Conservation (phyloP, 2,113 vertebrate genomes). For the Calidris pugnax region DNA sequence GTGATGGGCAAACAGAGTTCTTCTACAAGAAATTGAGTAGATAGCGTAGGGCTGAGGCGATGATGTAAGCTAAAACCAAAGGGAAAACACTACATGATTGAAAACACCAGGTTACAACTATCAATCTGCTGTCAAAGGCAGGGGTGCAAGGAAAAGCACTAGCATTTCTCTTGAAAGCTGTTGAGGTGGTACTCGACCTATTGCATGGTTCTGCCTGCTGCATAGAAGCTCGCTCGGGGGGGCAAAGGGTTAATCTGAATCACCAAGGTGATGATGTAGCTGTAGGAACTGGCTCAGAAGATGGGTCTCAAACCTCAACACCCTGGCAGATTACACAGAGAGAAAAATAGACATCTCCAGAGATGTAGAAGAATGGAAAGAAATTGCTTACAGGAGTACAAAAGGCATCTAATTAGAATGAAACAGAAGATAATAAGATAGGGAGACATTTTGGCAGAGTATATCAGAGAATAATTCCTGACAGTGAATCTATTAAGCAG, state of each 20-base stretch:
- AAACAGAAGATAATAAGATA: neutral
- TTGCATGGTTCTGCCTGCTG: neutral
- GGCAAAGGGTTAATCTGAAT: constrained; percentile 2
- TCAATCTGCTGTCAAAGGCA: neutral
- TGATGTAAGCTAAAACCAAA: neutral
- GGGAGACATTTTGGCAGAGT: neutral
- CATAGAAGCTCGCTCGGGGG: neutral
- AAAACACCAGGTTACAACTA: neutral
- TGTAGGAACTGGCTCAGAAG: neutral
- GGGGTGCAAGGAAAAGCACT: rapidly evolving
- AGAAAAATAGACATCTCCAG: neutral
- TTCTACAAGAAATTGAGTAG: neutral
- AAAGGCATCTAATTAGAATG: constrained; percentile 7
- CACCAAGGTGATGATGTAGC: constrained; percentile 14
- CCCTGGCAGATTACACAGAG: neutral
- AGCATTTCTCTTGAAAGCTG: neutral
- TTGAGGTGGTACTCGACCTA: rapidly evolving
- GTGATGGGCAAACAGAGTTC: neutral
- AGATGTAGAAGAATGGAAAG: neutral
- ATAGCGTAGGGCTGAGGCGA: neutral
- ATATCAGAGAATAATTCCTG: neutral
- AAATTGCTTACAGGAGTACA: constrained; percentile 25
- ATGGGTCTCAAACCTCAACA: constrained; percentile 9
- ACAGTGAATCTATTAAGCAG: neutral
- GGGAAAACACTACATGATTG: neutral